Percentiles rank a stretch among this genome's conserved stretches.
These are phyloP conservation scores for Meleagris gallopavo DNA, from an alignment of 2,113 vertebrate species.

Conservation along the genomic window DNA sequence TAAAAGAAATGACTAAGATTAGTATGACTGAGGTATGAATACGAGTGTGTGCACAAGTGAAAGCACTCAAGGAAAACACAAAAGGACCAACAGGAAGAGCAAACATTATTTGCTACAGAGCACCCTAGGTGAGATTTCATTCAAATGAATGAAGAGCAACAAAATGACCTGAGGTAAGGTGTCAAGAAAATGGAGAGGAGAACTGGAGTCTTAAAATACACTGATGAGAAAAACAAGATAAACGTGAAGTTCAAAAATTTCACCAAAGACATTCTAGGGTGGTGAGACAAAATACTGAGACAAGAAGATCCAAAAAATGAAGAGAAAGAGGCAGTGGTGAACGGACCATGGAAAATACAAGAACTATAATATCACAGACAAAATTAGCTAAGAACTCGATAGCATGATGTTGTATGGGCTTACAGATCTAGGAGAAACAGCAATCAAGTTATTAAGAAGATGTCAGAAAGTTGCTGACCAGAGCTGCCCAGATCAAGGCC, in stretches of 20 bases:
- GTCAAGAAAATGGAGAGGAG: background rate
- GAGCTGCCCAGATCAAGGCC: background rate
- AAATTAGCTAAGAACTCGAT: background rate
- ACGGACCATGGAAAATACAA: background rate
- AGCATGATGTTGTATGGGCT: background rate
- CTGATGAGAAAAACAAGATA: background rate
- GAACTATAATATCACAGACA: rapidly evolving
- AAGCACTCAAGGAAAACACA: background rate
- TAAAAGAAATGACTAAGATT: background rate
- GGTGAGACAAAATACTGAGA: background rate
- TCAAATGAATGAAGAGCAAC: background rate
- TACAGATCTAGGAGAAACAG: background rate
- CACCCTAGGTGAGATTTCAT: background rate
- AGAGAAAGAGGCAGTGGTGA: background rate
- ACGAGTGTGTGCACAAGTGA: background rate
- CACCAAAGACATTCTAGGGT: background rate
- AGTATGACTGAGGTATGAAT: background rate
- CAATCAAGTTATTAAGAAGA: background rate
- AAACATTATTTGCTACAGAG: background rate
- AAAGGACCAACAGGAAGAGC: background rate
- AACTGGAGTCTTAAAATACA: background rate
- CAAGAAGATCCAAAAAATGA: background rate
- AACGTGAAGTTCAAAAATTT: background rate
- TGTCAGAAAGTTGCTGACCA: background rate
- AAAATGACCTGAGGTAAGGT: background rate